Evolutionary conservation across 1,140 invertebrate species (phyloP), one percentile per base, ranked within the genome.

Genomic region (Drosophila prosaltans): DNA sequence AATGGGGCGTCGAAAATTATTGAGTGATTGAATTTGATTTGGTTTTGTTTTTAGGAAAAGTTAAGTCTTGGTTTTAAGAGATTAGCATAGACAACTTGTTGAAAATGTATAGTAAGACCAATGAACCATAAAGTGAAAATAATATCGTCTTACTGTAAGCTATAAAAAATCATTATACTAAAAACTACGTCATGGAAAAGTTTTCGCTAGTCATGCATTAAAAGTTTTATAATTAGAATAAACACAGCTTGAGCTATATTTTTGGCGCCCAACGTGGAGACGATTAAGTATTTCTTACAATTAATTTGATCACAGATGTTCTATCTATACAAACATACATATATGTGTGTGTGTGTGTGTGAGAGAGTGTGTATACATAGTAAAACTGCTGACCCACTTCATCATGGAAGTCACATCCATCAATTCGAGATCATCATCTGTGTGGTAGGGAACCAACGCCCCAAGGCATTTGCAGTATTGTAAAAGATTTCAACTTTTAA

Each of bases 1-100:
- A 74, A 67, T 69, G 70, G 74, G 78, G 78, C 78, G 78, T 80
- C 36, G 1, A 59, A 78, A 74, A 78, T 74, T 43, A 64, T 67
- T 69, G 70, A 80, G 26, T 74, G 76, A 72, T 76, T 76, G 55
- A 57, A 74, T 78, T 77, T 59, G 43, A 69, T 77, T 69, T 74
- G 65, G 48, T 57, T 41, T 45, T 51, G 45, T 55, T 51, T 55
- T 51, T 63, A 11, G 11, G 60, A 28, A 62, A 43, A n/a, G 21
- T 8, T 5, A 28, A 62, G n/a, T 48, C 10, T 36, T 16, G 55
- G 32, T 24, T 16, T 16, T 21, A 26, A 51, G 57, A 21, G 21
- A 40, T 59, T 59, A 40, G 36, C 32, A 10, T 48, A 32, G 28
- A 28, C 11, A 63, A 51, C 26, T 48, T 63, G 41, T 63, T 63